Evolutionary conservation across 2,888 invertebrate species (phyloP).

Genomic region (Dasypogon diadema): DNA sequence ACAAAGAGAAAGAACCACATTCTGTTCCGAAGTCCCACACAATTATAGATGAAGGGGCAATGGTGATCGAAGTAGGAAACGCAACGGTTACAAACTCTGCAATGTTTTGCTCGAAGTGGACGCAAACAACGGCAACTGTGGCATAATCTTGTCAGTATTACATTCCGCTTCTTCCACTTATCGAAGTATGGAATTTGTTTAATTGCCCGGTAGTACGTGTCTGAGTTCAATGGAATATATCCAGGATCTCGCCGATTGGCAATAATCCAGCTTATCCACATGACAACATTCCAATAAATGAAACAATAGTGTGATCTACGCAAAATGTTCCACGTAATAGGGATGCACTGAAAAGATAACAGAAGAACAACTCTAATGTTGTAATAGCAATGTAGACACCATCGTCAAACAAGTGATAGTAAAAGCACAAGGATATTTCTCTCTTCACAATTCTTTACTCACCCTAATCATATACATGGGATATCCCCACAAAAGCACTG

Average conservation of each 20-base stretch:
- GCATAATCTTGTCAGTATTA: slow-evolving; percentile 84
- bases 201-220: slow-evolving; percentile 90
- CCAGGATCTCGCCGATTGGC: slow-evolving; percentile 92
- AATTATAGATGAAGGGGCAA: slow-evolving; percentile 95
- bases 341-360: slow-evolving; percentile 78
- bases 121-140: slow-evolving; percentile 91
- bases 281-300: slow-evolving; percentile 88
- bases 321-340: slow-evolving; percentile 89
- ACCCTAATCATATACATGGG: slow-evolving; percentile 92
- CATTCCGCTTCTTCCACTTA: slow-evolving; percentile 90
- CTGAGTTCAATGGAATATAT: slow-evolving; percentile 88
- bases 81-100: slow-evolving; percentile 90
- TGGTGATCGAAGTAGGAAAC: slow-evolving; percentile 94
- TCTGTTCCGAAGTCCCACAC: slow-evolving; percentile 90
- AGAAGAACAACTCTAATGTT: too few species aligned
- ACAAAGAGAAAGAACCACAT: slow-evolving; percentile 95
- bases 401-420: too few species aligned
- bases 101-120: slow-evolving; percentile 91
- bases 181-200: slow-evolving; percentile 93
- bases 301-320: slow-evolving; percentile 90
- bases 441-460: too few species aligned
- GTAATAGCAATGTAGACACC: too few species aligned
- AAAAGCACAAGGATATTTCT: too few species aligned
- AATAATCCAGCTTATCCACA: slow-evolving; percentile 94
- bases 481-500: slow-evolving; percentile 90